Base-by-base conservation (phyloP, 2,888 invertebrate species). In the Heliconius erato region DNA sequence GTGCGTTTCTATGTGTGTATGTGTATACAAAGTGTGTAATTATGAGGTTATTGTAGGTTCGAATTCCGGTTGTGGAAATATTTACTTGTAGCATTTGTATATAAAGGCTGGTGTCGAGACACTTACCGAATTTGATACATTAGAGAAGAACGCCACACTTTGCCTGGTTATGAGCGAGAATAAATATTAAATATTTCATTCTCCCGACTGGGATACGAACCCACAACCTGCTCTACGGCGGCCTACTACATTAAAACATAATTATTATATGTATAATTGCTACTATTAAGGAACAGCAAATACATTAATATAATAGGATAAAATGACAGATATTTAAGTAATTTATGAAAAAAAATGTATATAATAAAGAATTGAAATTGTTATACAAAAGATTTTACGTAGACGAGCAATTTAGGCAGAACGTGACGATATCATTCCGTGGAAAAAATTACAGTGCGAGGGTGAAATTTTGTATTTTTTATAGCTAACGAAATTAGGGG, bases 341-440 rank as follows among this genome's bases (percentile, higher is more conserved):
- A 32, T 78, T 49, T 68, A 28, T 59, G 9, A 23, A 26, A 59
- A 77, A 67, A 65, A 65, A 44, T 9, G 14, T 23, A 78, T 68
- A 78, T 32, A 78, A 49, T 67, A 67, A 68, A 76, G 76, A 76
- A 78, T 78, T 78, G 78, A 49, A 78, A 78, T 78, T 65, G 32
- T 68, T 78, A 78, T 44, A 78, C 78, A 78, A 78, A 76, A 78
- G 78, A 78, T 78, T 78, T 44, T 23, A 78, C 67, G 78, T 68
- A 78, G 78, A 78, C 78, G 78, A 68, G 78, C 78, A 78, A 78
- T 78, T 78, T 78, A 28, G 65, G 44, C 67, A 49, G 65, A 78
- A 78, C 78, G 78, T 78, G 78, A 78, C 78, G 68, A 78, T 78
- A 78, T 78, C 78, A 23, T 78, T 78, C 44, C 12, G 78, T 28